Conservation (phyloP, 2,113 vertebrate species). For the Pimephales promelas region DNA sequence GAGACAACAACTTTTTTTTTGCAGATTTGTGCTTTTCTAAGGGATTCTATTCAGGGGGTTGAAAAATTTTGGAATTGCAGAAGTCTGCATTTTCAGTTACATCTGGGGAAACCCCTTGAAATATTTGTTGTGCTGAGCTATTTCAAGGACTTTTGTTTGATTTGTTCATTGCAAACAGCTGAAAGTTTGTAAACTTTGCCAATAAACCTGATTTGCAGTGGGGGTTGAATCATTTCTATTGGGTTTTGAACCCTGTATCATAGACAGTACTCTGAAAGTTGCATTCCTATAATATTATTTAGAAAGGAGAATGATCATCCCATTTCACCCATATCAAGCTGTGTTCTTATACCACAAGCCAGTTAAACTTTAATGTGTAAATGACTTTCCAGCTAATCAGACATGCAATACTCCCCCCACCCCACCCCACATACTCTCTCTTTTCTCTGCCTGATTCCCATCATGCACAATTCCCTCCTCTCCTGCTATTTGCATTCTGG, state of each 20-base stretch:
- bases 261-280: not conserved
- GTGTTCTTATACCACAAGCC: not conserved
- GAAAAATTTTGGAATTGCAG: too few species aligned
- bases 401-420: not conserved
- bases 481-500: conserved; percentile 45
- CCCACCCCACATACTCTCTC: not conserved
- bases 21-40: too few species aligned
- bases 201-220: too few species aligned
- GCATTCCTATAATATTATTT: not conserved
- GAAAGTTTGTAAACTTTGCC: too few species aligned
- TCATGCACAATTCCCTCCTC: conserved; percentile 28
- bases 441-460: conserved; percentile 10
- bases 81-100: too few species aligned
- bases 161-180: too few species aligned
- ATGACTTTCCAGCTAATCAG: not conserved
- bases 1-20: too few species aligned
- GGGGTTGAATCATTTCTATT: too few species aligned
- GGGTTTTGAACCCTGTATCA: not conserved
- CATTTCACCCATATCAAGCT: conserved; percentile 3
- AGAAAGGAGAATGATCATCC: not conserved
- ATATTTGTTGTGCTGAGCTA: too few species aligned
- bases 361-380: conserved; percentile 1
- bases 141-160: too few species aligned
- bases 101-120: too few species aligned
- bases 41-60: too few species aligned